A percentile compares a stretch with the other conserved stretches of the same genome.
Conservation (phyloP, 92 coral and sea anemone genomes). For the Umimayanthus chanpuru region DNA sequence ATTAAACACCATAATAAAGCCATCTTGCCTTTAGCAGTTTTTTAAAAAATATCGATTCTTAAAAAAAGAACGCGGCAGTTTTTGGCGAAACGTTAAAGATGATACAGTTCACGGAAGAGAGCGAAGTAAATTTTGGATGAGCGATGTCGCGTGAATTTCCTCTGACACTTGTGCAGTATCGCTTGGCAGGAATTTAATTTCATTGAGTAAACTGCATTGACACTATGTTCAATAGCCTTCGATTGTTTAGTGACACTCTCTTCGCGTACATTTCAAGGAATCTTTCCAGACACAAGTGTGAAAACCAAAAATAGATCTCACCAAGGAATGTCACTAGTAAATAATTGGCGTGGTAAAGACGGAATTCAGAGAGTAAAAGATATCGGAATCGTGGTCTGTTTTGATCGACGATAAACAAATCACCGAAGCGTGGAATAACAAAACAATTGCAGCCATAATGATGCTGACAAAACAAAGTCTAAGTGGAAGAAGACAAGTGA, state of each 20-base stretch:
- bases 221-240: conserved; percentile 51
- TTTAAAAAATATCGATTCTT: background rate
- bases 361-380: background rate
- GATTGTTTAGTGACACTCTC: conserved; percentile 55
- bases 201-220: conserved; percentile 66
- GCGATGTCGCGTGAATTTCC: conserved; percentile 51
- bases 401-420: conserved; percentile 17
- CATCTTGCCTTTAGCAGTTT: background rate
- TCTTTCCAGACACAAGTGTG: conserved; percentile 47
- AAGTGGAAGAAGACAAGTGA: background rate
- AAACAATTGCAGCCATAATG: conserved; percentile 17
- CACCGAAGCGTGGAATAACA: conserved; percentile 41
- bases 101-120: background rate
- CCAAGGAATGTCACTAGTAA: background rate
- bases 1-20: conserved; percentile 49
- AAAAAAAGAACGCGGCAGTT: conserved; percentile 5
- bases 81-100: background rate
- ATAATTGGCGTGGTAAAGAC: background rate
- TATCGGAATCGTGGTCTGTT: background rate
- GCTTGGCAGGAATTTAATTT: conserved; percentile 73
- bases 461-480: conserved; percentile 11
- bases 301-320: background rate
- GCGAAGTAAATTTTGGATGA: background rate
- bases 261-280: conserved; percentile 1
- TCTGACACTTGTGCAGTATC: conserved; percentile 53